These are phyloP conservation scores for Julus scanicus DNA, from an alignment of 2,888 invertebrate genomes.

Conservation along the genomic window DNA sequence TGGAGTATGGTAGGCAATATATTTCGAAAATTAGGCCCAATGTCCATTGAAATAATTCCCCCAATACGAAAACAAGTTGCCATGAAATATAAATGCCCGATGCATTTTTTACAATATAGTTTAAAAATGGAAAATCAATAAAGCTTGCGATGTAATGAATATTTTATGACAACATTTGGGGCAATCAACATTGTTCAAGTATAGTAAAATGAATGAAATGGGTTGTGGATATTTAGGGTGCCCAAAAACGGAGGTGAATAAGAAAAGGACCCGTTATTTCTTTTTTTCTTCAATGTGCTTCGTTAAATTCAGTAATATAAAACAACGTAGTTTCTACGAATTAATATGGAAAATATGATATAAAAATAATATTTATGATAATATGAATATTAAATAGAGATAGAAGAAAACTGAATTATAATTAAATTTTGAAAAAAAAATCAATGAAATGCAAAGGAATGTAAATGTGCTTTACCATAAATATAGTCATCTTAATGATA, in stretches of 20 bases:
- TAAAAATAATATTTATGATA: neutral
- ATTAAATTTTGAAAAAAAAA: neutral
- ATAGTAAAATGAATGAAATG: neutral
- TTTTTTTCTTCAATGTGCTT: slow-evolving; percentile 5
- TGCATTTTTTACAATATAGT: neutral
- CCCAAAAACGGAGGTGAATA: neutral
- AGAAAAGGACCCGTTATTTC: neutral
- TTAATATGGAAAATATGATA: neutral
- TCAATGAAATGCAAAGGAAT: neutral
- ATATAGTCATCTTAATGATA: neutral
- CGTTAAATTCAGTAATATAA: neutral
- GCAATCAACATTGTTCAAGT: neutral
- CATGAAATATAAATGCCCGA: neutral
- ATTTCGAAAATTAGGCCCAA: neutral
- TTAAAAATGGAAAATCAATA: neutral
- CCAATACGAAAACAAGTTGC: neutral
- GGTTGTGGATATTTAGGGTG: neutral
- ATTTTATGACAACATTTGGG: neutral
- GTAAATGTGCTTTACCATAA: neutral
- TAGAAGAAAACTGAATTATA: neutral
- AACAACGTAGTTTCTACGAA: neutral
- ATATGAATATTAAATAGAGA: neutral
- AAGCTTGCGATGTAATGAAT: neutral
- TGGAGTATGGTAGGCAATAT: neutral
- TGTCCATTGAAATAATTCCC: neutral